Evolutionary conservation across 2,113 vertebrate species (phyloP), one percentile per base, ranked within the genome.

Genomic region (Bubo scandiacus): DNA sequence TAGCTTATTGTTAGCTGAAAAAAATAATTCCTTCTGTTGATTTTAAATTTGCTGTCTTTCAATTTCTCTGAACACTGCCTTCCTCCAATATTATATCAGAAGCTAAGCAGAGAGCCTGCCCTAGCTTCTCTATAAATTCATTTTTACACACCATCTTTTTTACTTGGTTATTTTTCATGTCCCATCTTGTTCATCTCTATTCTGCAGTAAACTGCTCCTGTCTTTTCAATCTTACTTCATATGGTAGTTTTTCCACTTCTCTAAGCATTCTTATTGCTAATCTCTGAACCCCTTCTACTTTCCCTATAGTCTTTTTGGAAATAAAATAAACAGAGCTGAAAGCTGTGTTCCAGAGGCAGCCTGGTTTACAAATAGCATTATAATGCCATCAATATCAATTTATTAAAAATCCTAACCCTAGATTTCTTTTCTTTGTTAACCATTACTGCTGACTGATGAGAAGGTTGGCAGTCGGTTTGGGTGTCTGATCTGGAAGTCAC

Each of bases 181-280:
- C 94, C 73, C 79, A 94, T 94, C 96, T 94, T 94, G 82, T 95
- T 95, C 79, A 58, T 90, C 45, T 88, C 75, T 82, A n/a, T 85
- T 81, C 70, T 75, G 62, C 92, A 93, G 84, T 82, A 96, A 97
- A 96, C 84, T 85, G 78, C 43, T 94, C 78, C 78, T 95, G 91
- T 95, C 94, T 96, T 96, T 96, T 93, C 92, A 94, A 91, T 97
- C 96, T 91, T 72, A 94, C 70, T 91, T 93, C 84, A 68, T 74
- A 80, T 11, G 74, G 81, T 94, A 57, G 63, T 80, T 96, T 96
- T 95, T 94, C 90, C 93, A 96, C 89, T 88, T 90, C 78, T 90
- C 74, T 92, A 96, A 90, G 73, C 90, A 73, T 95, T 91, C 92
- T 72, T 90, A 94, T 82, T 95, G 63, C 75, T 77, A 52, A 34